A percentile compares a stretch with the other conserved stretches of the same genome.
Conservation (phyloP, 2,888 invertebrate genomes). For the Mesorhabditis sp. region DNA sequence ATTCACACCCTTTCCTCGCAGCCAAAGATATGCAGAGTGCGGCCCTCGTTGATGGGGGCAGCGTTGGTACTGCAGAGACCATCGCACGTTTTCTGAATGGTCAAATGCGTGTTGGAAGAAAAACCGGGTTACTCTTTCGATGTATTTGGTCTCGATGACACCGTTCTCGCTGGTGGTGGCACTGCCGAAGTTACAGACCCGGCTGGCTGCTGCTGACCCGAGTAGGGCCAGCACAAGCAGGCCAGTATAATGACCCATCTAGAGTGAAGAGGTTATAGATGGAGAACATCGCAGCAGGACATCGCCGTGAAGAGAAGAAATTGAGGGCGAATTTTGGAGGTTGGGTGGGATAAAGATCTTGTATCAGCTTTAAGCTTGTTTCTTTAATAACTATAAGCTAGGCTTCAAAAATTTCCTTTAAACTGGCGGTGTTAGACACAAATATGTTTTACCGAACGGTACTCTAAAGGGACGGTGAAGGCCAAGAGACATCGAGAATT, state of each 20-base stretch:
- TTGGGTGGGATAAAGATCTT: no score
- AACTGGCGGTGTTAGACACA: no score
- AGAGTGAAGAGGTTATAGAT: neutral
- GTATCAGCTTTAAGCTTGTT: no score
- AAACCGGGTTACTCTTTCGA: neutral
- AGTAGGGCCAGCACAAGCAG: neutral
- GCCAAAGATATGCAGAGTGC: neutral
- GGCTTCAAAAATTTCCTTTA: no score
- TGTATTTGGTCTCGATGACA: neutral
- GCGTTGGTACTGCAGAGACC: neutral
- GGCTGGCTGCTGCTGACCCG: neutral
- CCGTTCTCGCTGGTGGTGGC: neutral
- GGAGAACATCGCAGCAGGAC: no score
- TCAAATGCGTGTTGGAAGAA: neutral
- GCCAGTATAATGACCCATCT: neutral
- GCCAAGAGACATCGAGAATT: no score
- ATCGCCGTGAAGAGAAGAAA: no score
- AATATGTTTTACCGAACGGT: no score
- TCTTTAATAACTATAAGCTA: no score
- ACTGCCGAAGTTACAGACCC: neutral
- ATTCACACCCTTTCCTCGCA: slow-evolving; percentile 2
- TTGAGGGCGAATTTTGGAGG: no score
- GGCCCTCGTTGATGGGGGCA: neutral
- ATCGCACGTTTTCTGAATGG: neutral
- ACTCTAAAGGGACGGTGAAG: no score